Conservation (phyloP, 2,888 invertebrate genomes). For the Chalcosyrphus nemorum region DNA sequence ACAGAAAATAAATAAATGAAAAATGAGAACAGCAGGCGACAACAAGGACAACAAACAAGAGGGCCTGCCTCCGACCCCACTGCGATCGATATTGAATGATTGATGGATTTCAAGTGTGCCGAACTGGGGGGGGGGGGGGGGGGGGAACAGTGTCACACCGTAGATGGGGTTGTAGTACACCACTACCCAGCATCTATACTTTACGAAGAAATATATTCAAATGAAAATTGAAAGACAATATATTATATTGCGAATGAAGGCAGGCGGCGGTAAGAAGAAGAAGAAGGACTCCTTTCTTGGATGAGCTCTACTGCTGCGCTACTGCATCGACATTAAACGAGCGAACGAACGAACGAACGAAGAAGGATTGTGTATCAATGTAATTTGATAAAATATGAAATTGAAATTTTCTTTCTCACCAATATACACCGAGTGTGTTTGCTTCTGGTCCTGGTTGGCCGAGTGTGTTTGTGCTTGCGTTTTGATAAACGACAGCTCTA, state of each 20-base stretch:
- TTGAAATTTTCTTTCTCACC: conserved; percentile 67
- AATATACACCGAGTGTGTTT: conserved; percentile 19
- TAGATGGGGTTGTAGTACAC: not conserved
- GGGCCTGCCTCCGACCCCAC: not conserved
- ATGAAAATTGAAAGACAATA: conserved; percentile 73
- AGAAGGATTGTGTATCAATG: conserved; percentile 72
- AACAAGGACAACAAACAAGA: conserved; percentile 69
- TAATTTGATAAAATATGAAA: conserved; percentile 73
- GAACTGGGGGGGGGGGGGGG: too few species aligned
- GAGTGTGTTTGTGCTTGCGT: conserved; percentile 1
- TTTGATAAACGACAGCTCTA: conserved; percentile 65
- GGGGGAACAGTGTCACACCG: too few species aligned
- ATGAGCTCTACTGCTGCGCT: conserved; percentile 14
- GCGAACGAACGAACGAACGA: conserved; percentile 23
- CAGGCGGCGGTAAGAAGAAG: too few species aligned
- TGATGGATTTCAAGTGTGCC: conserved; percentile 66
- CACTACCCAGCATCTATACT: conserved; percentile 59
- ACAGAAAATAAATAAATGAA: conserved; percentile 71
- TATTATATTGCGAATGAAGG: conserved; percentile 65
- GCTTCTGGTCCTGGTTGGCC: not conserved
- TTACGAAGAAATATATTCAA: conserved; percentile 68
- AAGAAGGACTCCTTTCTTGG: conserved; percentile 28
- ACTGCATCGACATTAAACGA: not conserved
- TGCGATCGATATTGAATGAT: conserved; percentile 72
- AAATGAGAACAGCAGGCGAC: conserved; percentile 78